Evolutionary conservation across 35 echinoderm and acorn worm genomes (phyloP).

Genomic region (Stichopus chloronotus): DNA sequence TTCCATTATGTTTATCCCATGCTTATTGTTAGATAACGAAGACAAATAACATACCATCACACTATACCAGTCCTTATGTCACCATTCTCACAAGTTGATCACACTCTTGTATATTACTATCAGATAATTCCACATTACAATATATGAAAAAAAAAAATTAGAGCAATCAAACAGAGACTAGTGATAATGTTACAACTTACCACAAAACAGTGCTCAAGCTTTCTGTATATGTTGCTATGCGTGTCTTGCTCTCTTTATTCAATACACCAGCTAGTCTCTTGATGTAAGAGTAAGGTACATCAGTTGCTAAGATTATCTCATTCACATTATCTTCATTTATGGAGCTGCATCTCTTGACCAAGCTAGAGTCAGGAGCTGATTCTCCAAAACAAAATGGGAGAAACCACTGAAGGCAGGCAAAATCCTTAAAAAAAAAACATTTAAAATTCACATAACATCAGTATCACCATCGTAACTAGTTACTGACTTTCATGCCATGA

Average conservation of each 20-base stretch:
- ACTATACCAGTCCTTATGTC: too few species aligned
- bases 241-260: constrained; percentile 62
- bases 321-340: constrained; percentile 79
- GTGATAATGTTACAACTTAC: constrained; percentile 45
- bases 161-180: too few species aligned
- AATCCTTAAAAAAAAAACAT: constrained; percentile 66
- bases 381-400: constrained; percentile 85
- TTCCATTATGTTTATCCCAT: too few species aligned
- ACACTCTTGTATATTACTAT: too few species aligned
- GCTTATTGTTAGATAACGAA: too few species aligned
- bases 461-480: background rate
- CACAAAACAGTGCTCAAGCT: constrained; percentile 83
- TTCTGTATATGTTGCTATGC: constrained; percentile 77
- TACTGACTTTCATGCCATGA: background rate
- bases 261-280: constrained; percentile 58
- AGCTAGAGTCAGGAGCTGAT: constrained; percentile 66
- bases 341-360: constrained; percentile 65
- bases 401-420: constrained; percentile 80
- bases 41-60: too few species aligned
- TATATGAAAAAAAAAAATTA: too few species aligned
- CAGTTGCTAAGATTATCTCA: constrained; percentile 53
- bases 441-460: background rate
- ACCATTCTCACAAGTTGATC: too few species aligned
- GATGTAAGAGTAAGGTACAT: constrained; percentile 84
- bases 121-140: too few species aligned